phyloP scores from a whole-genome alignment of 2,797 vertebrate genomes.

The Spheniscus humboldti region DNA sequence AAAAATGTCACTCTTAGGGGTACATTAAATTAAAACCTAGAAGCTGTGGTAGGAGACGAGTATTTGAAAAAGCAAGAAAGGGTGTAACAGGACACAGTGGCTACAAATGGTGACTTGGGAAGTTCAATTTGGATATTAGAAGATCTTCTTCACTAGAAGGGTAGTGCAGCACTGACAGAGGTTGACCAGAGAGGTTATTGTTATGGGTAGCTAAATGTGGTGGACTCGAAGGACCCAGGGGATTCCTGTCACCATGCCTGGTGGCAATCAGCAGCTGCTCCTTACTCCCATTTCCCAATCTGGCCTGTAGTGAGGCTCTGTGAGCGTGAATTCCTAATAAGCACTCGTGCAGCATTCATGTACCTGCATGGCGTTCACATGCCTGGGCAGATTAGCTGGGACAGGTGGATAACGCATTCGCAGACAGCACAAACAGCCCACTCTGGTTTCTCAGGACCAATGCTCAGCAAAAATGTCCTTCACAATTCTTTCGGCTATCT shows the following conservation, averaged over 20 bases:
- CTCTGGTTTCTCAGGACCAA: neutral
- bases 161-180: neutral
- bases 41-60: neutral
- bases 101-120: neutral
- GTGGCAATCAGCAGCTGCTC: neutral
- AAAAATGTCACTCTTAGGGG: neutral
- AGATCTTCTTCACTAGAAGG: neutral
- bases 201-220: neutral
- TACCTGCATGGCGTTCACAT: rapidly evolving
- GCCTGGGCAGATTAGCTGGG: neutral
- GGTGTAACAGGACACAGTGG: neutral
- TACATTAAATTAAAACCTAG: neutral
- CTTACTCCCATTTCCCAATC: neutral
- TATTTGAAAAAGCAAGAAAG: neutral
- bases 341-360: rapidly evolving
- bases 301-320: neutral
- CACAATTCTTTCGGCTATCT: rapidly evolving
- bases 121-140: neutral
- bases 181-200: neutral
- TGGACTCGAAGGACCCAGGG: neutral
- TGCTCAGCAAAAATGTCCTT: neutral
- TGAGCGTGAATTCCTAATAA: neutral
- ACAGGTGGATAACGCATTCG: neutral
- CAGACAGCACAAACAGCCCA: neutral
- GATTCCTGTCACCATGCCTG: neutral